Conservation (phyloP, 2,113 vertebrate genomes). For the Sceloporus undulatus region DNA sequence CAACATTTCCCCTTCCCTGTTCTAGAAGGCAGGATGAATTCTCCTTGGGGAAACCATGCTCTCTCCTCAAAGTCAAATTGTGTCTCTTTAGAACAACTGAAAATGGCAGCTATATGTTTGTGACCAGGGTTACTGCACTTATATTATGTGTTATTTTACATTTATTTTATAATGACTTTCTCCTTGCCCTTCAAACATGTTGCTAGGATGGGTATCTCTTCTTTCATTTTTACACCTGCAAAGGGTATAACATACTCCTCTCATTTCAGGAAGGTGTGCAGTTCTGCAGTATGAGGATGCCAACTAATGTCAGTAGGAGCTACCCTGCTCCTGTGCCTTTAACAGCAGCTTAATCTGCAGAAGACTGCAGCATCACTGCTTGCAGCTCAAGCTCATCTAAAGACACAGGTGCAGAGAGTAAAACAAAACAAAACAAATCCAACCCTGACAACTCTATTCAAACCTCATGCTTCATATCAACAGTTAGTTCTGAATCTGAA, state of each 20-base stretch:
- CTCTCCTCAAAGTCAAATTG: too few species aligned
- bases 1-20: too few species aligned
- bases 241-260: not conserved
- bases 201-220: not conserved
- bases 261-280: not conserved
- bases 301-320: too few species aligned
- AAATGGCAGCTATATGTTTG: not conserved
- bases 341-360: not conserved
- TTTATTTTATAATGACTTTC: not conserved
- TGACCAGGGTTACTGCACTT: not conserved
- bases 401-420: not conserved
- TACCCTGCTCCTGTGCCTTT: not conserved
- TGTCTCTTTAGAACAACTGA: too few species aligned
- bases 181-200: not conserved
- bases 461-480: not conserved
- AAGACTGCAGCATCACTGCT: too few species aligned
- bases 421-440: too few species aligned
- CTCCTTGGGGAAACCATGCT: too few species aligned
- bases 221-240: not conserved
- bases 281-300: not conserved
- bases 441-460: not conserved
- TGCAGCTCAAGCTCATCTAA: not conserved
- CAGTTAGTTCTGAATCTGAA: not conserved
- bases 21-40: too few species aligned
- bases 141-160: not conserved